Conservation (phyloP, 2,113 vertebrate genomes). For the Microtus ochrogaster region DNA sequence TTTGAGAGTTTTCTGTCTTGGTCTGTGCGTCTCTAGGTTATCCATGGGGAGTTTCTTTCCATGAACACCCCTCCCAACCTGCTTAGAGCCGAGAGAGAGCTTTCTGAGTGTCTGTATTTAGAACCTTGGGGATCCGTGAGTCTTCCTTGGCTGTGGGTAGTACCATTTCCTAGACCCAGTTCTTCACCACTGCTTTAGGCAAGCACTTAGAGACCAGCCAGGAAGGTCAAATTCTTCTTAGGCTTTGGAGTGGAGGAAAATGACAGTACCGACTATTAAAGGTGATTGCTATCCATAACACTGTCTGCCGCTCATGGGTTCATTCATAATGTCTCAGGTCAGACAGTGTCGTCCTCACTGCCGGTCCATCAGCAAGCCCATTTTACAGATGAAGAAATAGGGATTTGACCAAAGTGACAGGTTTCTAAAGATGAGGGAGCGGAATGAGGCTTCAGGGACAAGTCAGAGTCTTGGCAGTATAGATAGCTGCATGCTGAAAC, state of each 20-base stretch:
- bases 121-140: not conserved
- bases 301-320: not conserved
- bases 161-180: not conserved
- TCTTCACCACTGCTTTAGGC: not conserved
- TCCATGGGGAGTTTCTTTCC: not conserved
- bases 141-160: not conserved
- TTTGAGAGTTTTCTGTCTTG: not conserved
- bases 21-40: not conserved
- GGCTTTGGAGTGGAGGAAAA: not conserved
- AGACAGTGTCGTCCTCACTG: not conserved
- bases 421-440: not conserved
- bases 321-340: not conserved
- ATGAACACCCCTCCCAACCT: not conserved
- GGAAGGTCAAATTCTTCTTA: not conserved
- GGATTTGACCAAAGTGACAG: not conserved
- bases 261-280: not conserved
- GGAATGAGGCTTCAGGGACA: not conserved
- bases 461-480: not conserved
- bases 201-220: not conserved
- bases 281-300: not conserved
- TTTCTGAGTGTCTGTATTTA: constrained; percentile 1
- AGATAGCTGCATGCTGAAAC: not conserved
- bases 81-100: not conserved
- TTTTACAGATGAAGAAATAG: not conserved
- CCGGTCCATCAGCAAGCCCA: constrained; percentile 1